Evolutionary conservation across 2,113 vertebrate genomes (phyloP).

Genomic region (Ursus arctos): DNA sequence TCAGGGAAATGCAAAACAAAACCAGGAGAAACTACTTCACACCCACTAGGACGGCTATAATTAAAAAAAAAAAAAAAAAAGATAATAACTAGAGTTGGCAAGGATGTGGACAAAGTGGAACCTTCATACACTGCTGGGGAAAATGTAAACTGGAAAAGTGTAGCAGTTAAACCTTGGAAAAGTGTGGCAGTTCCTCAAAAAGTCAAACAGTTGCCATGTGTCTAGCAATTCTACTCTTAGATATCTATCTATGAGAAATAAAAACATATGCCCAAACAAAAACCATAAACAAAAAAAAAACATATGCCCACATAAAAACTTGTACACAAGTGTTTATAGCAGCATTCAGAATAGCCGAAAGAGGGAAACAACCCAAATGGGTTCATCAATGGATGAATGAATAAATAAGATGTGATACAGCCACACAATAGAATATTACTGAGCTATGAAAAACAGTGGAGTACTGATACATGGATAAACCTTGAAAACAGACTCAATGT

Average conservation of each 20-base stretch:
- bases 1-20: not conserved
- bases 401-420: not conserved
- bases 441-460: conserved; percentile 13
- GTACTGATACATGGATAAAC: not conserved
- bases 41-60: not conserved
- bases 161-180: not conserved
- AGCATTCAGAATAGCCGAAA: not conserved
- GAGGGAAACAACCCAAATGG: not conserved
- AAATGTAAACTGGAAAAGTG: not conserved
- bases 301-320: not conserved
- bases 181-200: conserved; percentile 22
- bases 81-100: not conserved
- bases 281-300: not conserved
- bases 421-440: not conserved
- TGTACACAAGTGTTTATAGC: not conserved
- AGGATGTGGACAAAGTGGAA: not conserved
- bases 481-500: not conserved
- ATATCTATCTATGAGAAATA: not conserved
- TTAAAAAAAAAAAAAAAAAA: not conserved
- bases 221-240: not conserved
- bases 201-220: not conserved
- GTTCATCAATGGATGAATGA: not conserved
- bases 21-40: not conserved
- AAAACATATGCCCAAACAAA: not conserved
- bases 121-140: not conserved